Conservation (phyloP, 2,113 vertebrate species). For the Coreoperca whiteheadi region DNA sequence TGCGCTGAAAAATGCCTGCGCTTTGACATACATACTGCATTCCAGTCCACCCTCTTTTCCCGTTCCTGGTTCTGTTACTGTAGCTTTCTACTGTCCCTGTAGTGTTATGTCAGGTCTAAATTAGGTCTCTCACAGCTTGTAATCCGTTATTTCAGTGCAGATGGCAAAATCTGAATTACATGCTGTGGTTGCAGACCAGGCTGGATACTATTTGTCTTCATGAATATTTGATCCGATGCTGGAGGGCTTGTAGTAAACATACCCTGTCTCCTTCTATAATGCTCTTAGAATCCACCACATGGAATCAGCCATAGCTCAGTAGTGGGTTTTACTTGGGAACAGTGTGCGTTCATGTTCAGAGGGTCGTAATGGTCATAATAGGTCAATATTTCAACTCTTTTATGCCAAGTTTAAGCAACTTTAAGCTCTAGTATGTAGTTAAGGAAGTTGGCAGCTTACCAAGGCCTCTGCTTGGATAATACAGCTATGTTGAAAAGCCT, state of each 20-base stretch:
- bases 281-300: constrained; percentile 60
- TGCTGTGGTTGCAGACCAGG: constrained; percentile 60
- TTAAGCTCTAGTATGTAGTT: constrained; percentile 16
- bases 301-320: constrained; percentile 40
- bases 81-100: constrained; percentile 31
- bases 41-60: neutral
- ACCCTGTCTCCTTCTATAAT: constrained; percentile 67
- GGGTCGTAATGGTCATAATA: constrained; percentile 20
- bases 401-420: constrained; percentile 39
- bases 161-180: constrained; percentile 75
- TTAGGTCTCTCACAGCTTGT: constrained; percentile 53
- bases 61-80: constrained; percentile 1
- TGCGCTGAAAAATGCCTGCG: neutral
- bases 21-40: neutral
- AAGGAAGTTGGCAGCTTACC: constrained; percentile 25
- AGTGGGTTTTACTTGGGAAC: constrained; percentile 30
- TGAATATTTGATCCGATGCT: constrained; percentile 82
- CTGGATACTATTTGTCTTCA: constrained; percentile 80
- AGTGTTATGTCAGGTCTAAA: constrained; percentile 52
- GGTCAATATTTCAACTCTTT: constrained; percentile 36
- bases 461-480: constrained; percentile 19
- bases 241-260: constrained; percentile 73
- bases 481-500: constrained; percentile 7
- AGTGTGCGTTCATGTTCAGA: constrained; percentile 17
- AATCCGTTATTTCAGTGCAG: constrained; percentile 70